Evolutionary conservation across 2,797 vertebrate genomes (phyloP).

Genomic region (Epinephelus awoara): DNA sequence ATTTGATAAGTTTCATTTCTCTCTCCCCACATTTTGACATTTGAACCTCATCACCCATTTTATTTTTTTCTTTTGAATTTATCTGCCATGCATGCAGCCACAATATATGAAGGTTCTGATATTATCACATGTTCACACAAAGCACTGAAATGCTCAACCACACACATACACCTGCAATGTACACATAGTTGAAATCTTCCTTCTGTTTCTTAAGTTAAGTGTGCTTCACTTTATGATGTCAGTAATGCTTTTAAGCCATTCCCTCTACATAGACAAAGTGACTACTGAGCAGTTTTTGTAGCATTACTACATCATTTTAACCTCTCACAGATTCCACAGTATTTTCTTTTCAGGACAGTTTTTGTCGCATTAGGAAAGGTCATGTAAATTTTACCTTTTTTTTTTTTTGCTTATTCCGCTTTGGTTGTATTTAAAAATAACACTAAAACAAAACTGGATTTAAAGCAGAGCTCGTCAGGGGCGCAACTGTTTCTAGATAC

Average conservation of each 20-base stretch:
- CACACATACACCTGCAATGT: neutral
- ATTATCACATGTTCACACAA: slow-evolving; percentile 11
- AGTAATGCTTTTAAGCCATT: slow-evolving; percentile 64
- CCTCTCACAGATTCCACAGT: slow-evolving; percentile 18
- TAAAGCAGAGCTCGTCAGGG: slow-evolving; percentile 51
- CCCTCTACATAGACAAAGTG: slow-evolving; percentile 48
- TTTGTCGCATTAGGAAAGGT: slow-evolving; percentile 25
- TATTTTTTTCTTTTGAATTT: neutral
- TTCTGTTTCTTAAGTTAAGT: slow-evolving; percentile 25
- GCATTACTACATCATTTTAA: slow-evolving; percentile 58
- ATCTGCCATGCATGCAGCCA: slow-evolving; percentile 45
- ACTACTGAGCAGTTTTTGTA: slow-evolving; percentile 75
- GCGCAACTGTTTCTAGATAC: slow-evolving; percentile 25
- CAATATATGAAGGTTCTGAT: slow-evolving; percentile 21
- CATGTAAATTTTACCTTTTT: slow-evolving; percentile 10
- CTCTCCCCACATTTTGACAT: slow-evolving; percentile 20
- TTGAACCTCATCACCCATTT: slow-evolving; percentile 19
- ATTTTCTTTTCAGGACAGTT: neutral
- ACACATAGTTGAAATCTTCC: slow-evolving; percentile 7
- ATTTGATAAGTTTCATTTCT: slow-evolving; percentile 45
- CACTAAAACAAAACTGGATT: slow-evolving; percentile 80
- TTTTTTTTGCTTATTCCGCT: slow-evolving; percentile 44
- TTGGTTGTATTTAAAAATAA: slow-evolving; percentile 63
- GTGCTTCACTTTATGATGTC: slow-evolving; percentile 41
- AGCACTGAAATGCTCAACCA: neutral